Conservation (phyloP, 2,113 vertebrate species). For the Raja brachyura region DNA sequence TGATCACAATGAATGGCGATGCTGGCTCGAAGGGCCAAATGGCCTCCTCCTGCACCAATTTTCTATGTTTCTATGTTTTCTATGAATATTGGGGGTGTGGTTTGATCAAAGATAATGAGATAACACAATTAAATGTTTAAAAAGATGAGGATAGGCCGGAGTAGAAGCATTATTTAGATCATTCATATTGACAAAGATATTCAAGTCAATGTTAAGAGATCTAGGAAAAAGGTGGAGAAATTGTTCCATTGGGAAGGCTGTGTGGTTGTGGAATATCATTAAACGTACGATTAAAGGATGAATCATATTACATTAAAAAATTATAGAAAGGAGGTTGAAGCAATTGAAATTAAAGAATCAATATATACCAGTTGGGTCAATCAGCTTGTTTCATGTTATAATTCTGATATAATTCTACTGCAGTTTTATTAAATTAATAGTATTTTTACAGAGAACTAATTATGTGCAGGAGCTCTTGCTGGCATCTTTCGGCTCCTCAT, state of each 20-base stretch:
- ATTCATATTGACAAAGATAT: not conserved
- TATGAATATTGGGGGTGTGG: not conserved
- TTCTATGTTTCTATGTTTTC: no score
- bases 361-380: not conserved
- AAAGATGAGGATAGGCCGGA: not conserved
- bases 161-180: not conserved
- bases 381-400: no score
- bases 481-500: not conserved
- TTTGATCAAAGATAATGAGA: not conserved
- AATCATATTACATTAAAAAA: not conserved
- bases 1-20: no score
- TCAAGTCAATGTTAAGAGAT: not conserved
- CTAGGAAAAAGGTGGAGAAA: not conserved
- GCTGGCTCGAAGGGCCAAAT: no score
- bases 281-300: not conserved
- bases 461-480: not conserved
- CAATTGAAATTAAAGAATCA: not conserved
- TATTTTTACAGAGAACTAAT: not conserved
- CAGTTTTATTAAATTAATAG: not conserved
- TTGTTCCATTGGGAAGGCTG: not conserved
- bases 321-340: not conserved
- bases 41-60: no score
- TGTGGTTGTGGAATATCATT: not conserved
- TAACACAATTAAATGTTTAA: not conserved
- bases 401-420: not conserved